phyloP scores from a whole-genome alignment of 2,888 invertebrate genomes.

The Lasioglossum lativentre region DNA sequence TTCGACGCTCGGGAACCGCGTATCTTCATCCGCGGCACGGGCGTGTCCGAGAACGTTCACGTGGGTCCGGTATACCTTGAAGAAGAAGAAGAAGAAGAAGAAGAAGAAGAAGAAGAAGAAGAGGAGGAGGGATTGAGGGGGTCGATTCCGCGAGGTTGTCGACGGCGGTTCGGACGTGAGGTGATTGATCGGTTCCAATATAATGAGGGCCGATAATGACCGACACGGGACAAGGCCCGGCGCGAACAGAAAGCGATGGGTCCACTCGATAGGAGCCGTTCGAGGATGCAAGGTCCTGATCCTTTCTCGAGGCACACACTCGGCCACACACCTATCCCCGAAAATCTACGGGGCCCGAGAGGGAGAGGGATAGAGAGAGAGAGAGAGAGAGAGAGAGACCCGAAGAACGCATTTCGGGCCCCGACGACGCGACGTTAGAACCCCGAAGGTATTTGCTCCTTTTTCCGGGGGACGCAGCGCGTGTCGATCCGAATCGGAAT shows the following conservation, averaged over 20 bases:
- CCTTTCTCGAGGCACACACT: conserved; percentile 38
- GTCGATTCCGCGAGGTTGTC: conserved; percentile 66
- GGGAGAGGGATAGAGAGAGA: neutral
- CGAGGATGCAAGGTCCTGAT: conserved; percentile 60
- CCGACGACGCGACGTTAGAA: neutral
- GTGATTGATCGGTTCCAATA: conserved; percentile 84
- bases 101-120: neutral
- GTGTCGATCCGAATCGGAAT: conserved; percentile 52
- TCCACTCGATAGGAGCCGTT: conserved; percentile 74
- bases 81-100: neutral
- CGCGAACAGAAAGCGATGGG: conserved; percentile 80
- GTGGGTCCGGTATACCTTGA: conserved; percentile 61
- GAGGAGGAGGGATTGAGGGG: neutral
- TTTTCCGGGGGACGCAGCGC: conserved; percentile 31
- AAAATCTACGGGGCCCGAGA: conserved; percentile 41
- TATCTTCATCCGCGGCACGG: conserved; percentile 59
- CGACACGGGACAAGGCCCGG: conserved; percentile 81
- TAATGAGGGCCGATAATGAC: conserved; percentile 84
- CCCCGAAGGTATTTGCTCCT: conserved; percentile 9
- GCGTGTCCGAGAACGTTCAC: conserved; percentile 69
- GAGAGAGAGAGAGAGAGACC: neutral
- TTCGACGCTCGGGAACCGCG: conserved; percentile 48
- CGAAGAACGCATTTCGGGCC: neutral
- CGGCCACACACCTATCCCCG: conserved; percentile 35
- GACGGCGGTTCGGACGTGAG: conserved; percentile 73